Percentiles rank a stretch among this genome's conserved stretches.
phyloP scores from a whole-genome alignment of 2,888 invertebrate species.

The Acanthosepion esculentum region DNA sequence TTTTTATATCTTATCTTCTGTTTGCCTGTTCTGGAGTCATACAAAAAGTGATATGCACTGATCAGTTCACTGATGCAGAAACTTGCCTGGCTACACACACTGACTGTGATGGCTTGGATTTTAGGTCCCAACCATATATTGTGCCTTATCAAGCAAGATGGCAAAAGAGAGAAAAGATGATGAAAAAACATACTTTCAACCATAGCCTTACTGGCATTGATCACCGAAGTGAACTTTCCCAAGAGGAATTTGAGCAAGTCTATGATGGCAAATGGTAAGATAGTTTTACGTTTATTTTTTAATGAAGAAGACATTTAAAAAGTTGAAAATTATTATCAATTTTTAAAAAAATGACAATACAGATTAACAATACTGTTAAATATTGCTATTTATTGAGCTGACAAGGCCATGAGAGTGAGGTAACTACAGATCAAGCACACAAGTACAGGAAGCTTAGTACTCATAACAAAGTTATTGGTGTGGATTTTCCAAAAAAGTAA shows the following conservation, averaged over 20 bases:
- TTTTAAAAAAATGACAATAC: too few relatives aligned
- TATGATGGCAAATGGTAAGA: conserved; percentile 74
- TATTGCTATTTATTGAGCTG: too few relatives aligned
- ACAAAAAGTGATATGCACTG: background rate
- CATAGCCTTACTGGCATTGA: conserved; percentile 62
- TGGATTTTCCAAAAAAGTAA: too few relatives aligned
- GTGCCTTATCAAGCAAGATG: conserved; percentile 56
- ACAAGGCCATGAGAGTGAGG: too few relatives aligned
- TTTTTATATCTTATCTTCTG: background rate
- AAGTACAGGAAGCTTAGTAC: too few relatives aligned
- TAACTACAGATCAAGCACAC: too few relatives aligned
- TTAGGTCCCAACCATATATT: conserved; percentile 52
- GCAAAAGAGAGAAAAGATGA: conserved; percentile 57
- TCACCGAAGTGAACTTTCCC: conserved; percentile 62
- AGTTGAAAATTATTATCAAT: too few relatives aligned
- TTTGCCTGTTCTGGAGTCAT: background rate
- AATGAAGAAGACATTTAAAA: too few relatives aligned
- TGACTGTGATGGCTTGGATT: background rate
- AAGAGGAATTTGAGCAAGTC: conserved; percentile 71
- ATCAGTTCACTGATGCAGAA: background rate
- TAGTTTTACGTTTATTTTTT: too few relatives aligned
- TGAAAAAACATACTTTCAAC: conserved; percentile 61
- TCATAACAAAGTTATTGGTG: too few relatives aligned
- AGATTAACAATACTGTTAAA: too few relatives aligned
- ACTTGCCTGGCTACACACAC: background rate